These are phyloP conservation scores for Heliothis subflexa DNA, from an alignment of 1,140 invertebrate genomes.

Conservation along the genomic window DNA sequence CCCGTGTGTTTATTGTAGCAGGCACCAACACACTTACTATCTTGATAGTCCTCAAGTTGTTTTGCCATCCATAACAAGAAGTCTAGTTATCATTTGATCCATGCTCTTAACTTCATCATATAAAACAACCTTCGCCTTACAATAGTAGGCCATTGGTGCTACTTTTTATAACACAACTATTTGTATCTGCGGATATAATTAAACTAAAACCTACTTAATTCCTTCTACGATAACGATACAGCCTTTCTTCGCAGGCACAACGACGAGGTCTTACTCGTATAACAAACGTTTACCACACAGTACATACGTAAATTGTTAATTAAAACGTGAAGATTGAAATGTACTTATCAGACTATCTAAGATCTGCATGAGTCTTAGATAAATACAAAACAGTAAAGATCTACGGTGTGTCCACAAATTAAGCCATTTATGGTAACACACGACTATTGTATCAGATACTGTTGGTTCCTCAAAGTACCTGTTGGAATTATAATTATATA, in stretches of 20 bases:
- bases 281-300: conserved; percentile 2
- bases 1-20: background rate
- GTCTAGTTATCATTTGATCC: conserved; percentile 5
- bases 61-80: background rate
- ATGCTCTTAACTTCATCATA: background rate
- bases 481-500: background rate
- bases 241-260: background rate
- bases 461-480: background rate
- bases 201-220: background rate
- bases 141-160: too few relatives aligned
- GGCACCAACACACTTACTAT: background rate
- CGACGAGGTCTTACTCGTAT: background rate
- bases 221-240: background rate
- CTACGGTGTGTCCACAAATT: conserved; percentile 8
- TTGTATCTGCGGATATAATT: conserved; percentile 6
- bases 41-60: background rate
- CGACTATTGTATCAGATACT: conserved; percentile 2
- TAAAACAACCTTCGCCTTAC: background rate
- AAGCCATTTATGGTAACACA: conserved; percentile 20
- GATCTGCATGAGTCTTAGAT: conserved; percentile 9
- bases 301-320: background rate
- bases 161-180: background rate
- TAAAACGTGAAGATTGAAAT: background rate
- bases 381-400: conserved; percentile 11
- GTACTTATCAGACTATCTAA: conserved; percentile 15